Evolutionary conservation across 2,888 invertebrate genomes (phyloP).

Genomic region (Rhogogaster chlorosoma): DNA sequence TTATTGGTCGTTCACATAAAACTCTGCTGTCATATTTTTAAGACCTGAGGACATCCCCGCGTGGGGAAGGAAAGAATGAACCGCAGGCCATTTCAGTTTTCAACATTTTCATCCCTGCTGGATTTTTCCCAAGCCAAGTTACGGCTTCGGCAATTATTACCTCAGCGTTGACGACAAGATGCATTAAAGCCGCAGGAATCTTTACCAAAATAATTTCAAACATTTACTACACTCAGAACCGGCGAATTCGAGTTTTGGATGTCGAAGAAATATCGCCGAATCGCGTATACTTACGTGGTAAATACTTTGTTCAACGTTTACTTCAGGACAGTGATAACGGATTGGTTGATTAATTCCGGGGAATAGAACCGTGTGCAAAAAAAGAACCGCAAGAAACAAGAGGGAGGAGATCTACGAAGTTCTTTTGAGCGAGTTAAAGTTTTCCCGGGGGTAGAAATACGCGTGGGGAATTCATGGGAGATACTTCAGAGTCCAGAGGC

Average conservation of each 20-base stretch:
- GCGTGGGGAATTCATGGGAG: not conserved
- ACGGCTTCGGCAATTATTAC: slow-evolving; percentile 2
- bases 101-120: not conserved
- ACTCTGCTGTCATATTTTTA: not conserved
- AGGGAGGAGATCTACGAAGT: not conserved
- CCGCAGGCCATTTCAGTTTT: not conserved
- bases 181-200: not conserved
- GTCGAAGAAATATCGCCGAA: not conserved
- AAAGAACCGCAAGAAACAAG: not conserved
- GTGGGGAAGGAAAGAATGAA: not conserved
- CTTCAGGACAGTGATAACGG: not conserved
- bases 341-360: slow-evolving; percentile 19
- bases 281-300: not conserved
- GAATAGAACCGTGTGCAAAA: not conserved
- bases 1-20: slow-evolving; percentile 21
- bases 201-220: slow-evolving; percentile 20
- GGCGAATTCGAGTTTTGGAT: slow-evolving; percentile 1
- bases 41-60: not conserved
- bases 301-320: not conserved
- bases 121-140: not conserved
- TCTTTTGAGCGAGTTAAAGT: slow-evolving; percentile 26
- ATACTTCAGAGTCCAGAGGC: not conserved
- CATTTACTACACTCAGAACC: slow-evolving; percentile 24
- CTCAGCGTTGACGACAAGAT: not conserved
- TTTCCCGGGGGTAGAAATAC: not conserved